Evolutionary conservation across 1,140 invertebrate genomes (phyloP).

Genomic region (Diorhabda sublineata): DNA sequence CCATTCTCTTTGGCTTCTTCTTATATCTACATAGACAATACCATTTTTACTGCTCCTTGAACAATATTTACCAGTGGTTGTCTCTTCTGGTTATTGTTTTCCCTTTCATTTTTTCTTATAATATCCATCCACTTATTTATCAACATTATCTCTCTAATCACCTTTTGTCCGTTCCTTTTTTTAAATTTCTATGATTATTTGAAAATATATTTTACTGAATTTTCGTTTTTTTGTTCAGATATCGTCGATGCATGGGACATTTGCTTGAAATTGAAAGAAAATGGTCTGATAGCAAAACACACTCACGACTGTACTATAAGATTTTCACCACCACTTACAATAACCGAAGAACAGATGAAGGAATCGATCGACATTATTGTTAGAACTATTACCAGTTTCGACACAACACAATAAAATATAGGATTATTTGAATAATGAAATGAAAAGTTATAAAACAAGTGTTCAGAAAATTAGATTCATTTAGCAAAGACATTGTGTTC

Average conservation of each 20-base stretch:
- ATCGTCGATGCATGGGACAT: slow-evolving; percentile 69
- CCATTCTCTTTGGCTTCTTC: no score
- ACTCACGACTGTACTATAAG: slow-evolving; percentile 90
- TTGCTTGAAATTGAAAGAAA: slow-evolving; percentile 81
- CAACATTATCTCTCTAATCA: no score
- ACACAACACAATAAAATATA: neutral
- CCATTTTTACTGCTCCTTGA: no score
- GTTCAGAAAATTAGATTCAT: neutral
- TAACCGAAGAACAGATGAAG: slow-evolving; percentile 75
- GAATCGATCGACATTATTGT: slow-evolving; percentile 82
- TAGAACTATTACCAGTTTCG: slow-evolving; percentile 50
- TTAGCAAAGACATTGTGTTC: no score
- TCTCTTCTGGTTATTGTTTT: no score
- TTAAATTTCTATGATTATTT: no score
- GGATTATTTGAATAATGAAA: neutral
- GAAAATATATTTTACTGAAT: no score
- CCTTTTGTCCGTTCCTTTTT: no score
- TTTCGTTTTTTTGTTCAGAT: slow-evolving; percentile 35
- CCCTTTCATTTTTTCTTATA: no score
- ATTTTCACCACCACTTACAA: slow-evolving; percentile 89
- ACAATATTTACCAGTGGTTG: no score
- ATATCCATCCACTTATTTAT: no score
- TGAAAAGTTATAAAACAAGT: neutral
- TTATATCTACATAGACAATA: no score
- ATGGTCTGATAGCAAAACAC: slow-evolving; percentile 91